Evolutionary conservation across 2,888 invertebrate genomes (phyloP), one percentile per base, ranked within the genome.

Genomic region (Ryuthela nishihirai): DNA sequence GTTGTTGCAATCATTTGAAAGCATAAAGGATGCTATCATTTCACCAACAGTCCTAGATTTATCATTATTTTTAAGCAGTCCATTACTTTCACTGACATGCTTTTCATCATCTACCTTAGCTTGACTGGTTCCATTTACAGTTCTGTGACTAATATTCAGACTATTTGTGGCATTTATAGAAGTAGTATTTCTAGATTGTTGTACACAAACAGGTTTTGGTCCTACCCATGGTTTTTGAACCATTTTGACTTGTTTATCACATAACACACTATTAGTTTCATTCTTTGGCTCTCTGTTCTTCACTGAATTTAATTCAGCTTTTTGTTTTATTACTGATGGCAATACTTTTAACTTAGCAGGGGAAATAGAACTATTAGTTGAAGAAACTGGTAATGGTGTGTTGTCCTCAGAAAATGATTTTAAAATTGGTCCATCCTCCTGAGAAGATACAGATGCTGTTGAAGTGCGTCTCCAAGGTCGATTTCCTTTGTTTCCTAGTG

Each of bases 11-110:
- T 32, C 41, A 35, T 58, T 52, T 20, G 50, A 15, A 25, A 59
- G 53, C 59, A 59, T 53, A 32, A 59, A 59, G 7, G 59, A 59
- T 18, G 59, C 53, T n/a, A 59, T 47, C 9, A 48, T 48, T 32
- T 53, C 53, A 4, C 44, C 56, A 18, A 58, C 45, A 7, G 52
- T 52, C n/a, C 45, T 58, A 9, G 49, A 46, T 18, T 46, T 54
- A 2, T 35, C 52, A 12, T 52, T 36, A 12, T 35, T 42, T 1
- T 46, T 52, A 5, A 25, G 25, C 17, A 50, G 12, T n/a, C 24
- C 24, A 7, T 34, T 24, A 4, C 29, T 29, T n/a, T 42, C 43
- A 29, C 29, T 32, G 4, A 21, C 24, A 42, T 35, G 38, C n/a
- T 26, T 17, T 38, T 18, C 24, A 6, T 34, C 34, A 15, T 40